phyloP scores from a whole-genome alignment of 2,888 invertebrate genomes.

The Acrobasis repandana region DNA sequence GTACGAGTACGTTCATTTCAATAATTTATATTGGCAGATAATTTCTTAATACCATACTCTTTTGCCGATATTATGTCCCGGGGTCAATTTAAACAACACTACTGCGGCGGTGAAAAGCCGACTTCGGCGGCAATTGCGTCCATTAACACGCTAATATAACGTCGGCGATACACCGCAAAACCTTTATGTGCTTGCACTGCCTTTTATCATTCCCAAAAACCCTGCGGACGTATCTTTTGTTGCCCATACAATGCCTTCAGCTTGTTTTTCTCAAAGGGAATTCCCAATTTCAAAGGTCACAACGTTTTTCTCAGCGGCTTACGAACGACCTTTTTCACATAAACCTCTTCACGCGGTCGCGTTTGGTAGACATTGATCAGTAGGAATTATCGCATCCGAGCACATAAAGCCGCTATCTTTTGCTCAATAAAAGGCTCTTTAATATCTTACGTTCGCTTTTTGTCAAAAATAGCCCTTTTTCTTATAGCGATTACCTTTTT shows the following conservation, averaged over 20 bases:
- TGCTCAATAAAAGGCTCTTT: constrained; percentile 1
- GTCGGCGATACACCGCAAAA: constrained; percentile 16
- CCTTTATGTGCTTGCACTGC: constrained; percentile 23
- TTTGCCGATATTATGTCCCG: too few relatives aligned
- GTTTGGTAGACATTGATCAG: constrained; percentile 26
- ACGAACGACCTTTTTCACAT: constrained; percentile 35
- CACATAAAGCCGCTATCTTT: constrained; percentile 1
- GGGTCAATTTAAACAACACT: background rate
- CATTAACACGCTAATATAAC: constrained; percentile 11
- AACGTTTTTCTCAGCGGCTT: constrained; percentile 27
- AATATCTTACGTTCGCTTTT: background rate
- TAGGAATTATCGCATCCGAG: constrained; percentile 33
- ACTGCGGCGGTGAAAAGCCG: constrained; percentile 6
- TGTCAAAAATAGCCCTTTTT: background rate
- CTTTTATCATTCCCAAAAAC: constrained; percentile 33
- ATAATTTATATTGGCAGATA: too few relatives aligned
- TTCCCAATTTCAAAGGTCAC: constrained; percentile 41
- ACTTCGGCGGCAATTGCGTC: constrained; percentile 11
- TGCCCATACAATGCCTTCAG: constrained; percentile 38
- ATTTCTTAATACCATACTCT: too few relatives aligned
- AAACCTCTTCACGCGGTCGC: constrained; percentile 37
- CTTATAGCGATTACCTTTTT: background rate
- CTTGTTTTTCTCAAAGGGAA: constrained; percentile 43
- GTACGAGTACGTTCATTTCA: too few relatives aligned
- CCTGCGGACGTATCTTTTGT: constrained; percentile 36